These are phyloP conservation scores for Xylocopa sonorina DNA, from an alignment of 1,140 invertebrate species.

Conservation along the genomic window DNA sequence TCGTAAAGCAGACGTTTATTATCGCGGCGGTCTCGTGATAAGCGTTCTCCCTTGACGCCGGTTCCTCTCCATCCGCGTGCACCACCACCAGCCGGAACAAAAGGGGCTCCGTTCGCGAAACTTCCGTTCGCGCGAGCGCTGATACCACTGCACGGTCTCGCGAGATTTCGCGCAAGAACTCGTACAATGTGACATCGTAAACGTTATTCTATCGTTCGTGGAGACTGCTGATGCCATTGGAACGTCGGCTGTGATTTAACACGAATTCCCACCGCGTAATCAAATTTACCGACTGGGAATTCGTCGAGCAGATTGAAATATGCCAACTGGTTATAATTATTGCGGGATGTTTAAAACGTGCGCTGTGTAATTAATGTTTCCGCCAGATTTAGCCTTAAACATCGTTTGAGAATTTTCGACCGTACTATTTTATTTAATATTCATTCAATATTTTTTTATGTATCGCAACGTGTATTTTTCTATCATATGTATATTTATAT, in stretches of 20 bases:
- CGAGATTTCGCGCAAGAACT: constrained; percentile 1
- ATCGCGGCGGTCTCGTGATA: constrained; percentile 70
- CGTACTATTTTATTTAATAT: too few species aligned
- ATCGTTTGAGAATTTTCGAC: too few species aligned
- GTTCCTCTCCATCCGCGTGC: constrained; percentile 25
- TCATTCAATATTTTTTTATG: too few species aligned
- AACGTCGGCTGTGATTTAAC: neutral
- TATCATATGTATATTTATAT: too few species aligned
- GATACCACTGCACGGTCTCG: neutral
- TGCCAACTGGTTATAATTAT: too few species aligned
- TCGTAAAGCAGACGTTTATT: constrained; percentile 74
- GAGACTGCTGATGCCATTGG: neutral
- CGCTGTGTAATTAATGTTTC: too few species aligned
- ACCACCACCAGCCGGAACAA: constrained; percentile 11
- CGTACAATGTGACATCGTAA: constrained; percentile 5
- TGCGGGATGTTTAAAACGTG: too few species aligned
- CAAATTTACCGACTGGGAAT: neutral
- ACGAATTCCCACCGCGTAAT: neutral
- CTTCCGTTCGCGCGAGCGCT: constrained; percentile 16
- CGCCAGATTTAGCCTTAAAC: too few species aligned
- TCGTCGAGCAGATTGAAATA: neutral
- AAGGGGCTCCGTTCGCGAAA: constrained; percentile 27
- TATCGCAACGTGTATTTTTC: too few species aligned
- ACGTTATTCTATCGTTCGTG: constrained; percentile 9
- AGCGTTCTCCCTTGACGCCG: constrained; percentile 50